phyloP scores from a whole-genome alignment of 2,888 invertebrate species.

The Drosophila cognata region DNA sequence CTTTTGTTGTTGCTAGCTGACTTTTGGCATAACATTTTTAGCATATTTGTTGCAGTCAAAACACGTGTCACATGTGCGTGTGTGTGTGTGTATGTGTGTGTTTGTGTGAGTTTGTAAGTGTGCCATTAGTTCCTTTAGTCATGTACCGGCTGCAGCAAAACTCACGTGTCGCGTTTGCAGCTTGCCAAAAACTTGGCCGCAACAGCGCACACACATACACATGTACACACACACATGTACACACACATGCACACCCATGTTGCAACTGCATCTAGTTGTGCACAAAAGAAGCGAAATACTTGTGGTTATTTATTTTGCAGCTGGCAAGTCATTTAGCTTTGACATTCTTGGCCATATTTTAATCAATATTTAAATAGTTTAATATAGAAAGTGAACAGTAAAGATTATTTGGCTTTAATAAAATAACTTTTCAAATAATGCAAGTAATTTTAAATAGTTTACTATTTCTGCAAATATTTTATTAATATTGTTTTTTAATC shows the following conservation, averaged over 20 bases:
- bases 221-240: slow-evolving; percentile 9
- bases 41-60: slow-evolving; percentile 78
- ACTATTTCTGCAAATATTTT: too few relatives aligned
- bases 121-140: slow-evolving; percentile 74
- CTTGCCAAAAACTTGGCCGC: slow-evolving; percentile 66
- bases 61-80: slow-evolving; percentile 66
- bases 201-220: slow-evolving; percentile 47
- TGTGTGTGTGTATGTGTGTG: slow-evolving; percentile 40
- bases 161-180: slow-evolving; percentile 71
- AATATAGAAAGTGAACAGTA: neutral
- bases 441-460: neutral
- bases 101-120: slow-evolving; percentile 16
- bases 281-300: slow-evolving; percentile 40
- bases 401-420: neutral
- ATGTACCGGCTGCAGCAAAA: slow-evolving; percentile 64
- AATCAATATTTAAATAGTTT: slow-evolving; percentile 47
- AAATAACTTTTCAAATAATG: neutral
- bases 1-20: slow-evolving; percentile 46
- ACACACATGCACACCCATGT: neutral
- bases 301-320: slow-evolving; percentile 51
- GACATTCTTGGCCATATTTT: slow-evolving; percentile 43
- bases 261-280: slow-evolving; percentile 16
- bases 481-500: neutral
- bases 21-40: slow-evolving; percentile 78
- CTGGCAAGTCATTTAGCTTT: slow-evolving; percentile 30